Evolutionary conservation across 1,140 invertebrate species (phyloP).

Genomic region (Spodoptera frugiperda): DNA sequence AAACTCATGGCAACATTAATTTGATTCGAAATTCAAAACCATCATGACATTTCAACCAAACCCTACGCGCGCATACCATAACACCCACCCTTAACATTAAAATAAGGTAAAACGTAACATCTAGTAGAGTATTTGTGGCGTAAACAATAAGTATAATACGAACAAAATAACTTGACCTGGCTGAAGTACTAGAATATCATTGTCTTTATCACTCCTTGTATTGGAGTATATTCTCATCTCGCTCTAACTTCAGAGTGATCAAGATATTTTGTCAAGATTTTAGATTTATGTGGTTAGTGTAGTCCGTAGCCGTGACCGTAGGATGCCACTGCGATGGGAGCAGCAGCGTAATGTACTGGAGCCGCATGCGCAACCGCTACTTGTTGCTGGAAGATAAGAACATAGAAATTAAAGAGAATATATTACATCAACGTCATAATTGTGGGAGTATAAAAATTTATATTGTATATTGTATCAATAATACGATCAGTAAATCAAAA

Average conservation of each 20-base stretch:
- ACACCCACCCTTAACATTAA: conserved; percentile 19
- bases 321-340: conserved; percentile 63
- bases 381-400: conserved; percentile 39
- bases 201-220: background rate
- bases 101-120: conserved; percentile 8
- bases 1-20: background rate
- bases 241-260: too few species aligned
- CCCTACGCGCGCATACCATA: conserved; percentile 18
- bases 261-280: conserved; percentile 10
- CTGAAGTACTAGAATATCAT: background rate
- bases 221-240: too few species aligned
- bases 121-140: conserved; percentile 25
- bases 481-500: too few species aligned
- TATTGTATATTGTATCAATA: too few species aligned
- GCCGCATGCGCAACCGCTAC: conserved; percentile 44
- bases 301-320: conserved; percentile 52
- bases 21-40: conserved; percentile 9
- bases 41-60: background rate
- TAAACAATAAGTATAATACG: conserved; percentile 24
- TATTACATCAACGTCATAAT: too few species aligned
- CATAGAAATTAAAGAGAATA: background rate
- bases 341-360: conserved; percentile 59
- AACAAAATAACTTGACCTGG: conserved; percentile 36
- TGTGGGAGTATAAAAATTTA: too few species aligned
- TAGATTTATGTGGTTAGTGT: conserved; percentile 39